A percentile compares a stretch with the other conserved stretches of the same genome.
Evolutionary conservation across 2,113 vertebrate species (phyloP).

Genomic region (Aegotheles bennettii): DNA sequence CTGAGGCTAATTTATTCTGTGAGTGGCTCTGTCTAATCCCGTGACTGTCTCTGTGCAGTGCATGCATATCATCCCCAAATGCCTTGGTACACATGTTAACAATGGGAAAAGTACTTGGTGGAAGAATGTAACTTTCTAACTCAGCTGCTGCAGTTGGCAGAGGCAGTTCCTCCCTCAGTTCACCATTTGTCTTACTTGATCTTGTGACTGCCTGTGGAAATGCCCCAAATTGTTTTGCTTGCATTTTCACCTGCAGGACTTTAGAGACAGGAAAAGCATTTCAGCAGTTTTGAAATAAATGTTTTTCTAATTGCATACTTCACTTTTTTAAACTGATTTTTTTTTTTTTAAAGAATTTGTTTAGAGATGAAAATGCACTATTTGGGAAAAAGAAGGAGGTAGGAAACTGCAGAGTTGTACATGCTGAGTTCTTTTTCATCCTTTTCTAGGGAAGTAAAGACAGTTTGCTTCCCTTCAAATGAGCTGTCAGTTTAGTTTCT

Average conservation of each 20-base stretch:
- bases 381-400: background rate
- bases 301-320: background rate
- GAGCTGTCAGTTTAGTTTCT: background rate
- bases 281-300: background rate
- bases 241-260: slow-evolving; percentile 39
- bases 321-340: background rate
- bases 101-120: slow-evolving; percentile 39
- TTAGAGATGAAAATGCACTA: background rate
- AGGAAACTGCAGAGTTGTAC: background rate
- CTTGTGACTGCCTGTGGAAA: slow-evolving; percentile 48
- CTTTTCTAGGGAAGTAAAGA: background rate
- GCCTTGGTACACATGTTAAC: slow-evolving; percentile 42
- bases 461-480: background rate
- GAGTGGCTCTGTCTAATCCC: slow-evolving; percentile 15
- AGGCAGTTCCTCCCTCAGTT: background rate
- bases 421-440: background rate
- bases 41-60: background rate
- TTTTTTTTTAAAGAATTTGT: background rate
- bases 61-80: slow-evolving; percentile 7
- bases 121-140: slow-evolving; percentile 52
- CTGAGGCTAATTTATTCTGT: slow-evolving; percentile 3
- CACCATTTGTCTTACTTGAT: slow-evolving; percentile 17
- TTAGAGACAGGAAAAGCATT: slow-evolving; percentile 1
- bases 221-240: slow-evolving; percentile 1
- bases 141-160: slow-evolving; percentile 56